Base-by-base conservation (phyloP, 2,113 vertebrate genomes). In the Indicator indicator region DNA sequence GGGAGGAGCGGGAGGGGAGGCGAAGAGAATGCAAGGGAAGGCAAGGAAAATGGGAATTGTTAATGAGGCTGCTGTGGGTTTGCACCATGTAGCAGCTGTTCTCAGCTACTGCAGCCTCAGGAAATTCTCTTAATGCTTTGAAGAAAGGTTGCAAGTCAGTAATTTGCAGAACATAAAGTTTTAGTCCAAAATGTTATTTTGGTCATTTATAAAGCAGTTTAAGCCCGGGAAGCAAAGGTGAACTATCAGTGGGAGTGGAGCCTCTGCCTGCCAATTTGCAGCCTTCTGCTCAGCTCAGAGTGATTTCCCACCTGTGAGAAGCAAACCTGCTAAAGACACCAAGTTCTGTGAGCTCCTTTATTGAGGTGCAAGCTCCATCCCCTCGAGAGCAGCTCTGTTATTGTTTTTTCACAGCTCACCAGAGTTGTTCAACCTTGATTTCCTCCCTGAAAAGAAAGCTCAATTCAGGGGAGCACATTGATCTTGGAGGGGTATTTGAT, bases 381-480 rank as follows among this genome's bases (percentile, higher is more conserved):
- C 74, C 71, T 33, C 12, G 71, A 62, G 75, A 92, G 67, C 83
- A 40, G 14, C 0, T 0, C 3, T 82, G 58, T 75, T 62, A 74
- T 48, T 90, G 75, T 20, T 52, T 74, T 84, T 74, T 48, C 83
- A 74, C 75, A 56, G 56, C 75, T 67, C 80, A 30, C 62, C 40
- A 32, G 20, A 1, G 1, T 56, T 85, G 58, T 32, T 92, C 87
- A 78, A 38, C 75, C 71, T 85, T 42, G 70, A 88, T 85, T 83
- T 88, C 87, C 70, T 82, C 67, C 58, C 71, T 32, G 52, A 44
- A 90, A 73, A 85, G 89, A 88, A 88, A 94, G 56, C 86, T 54
- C 59, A 18, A 23, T 85, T 92, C 83, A 89, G 85, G 40, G n/a
- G 76, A 86, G 85, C 68, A 58, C 72, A 11, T 8, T 11, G 76